Evolutionary conservation across 2,113 vertebrate genomes (phyloP).

Genomic region (Aspiorhynchus laticeps): DNA sequence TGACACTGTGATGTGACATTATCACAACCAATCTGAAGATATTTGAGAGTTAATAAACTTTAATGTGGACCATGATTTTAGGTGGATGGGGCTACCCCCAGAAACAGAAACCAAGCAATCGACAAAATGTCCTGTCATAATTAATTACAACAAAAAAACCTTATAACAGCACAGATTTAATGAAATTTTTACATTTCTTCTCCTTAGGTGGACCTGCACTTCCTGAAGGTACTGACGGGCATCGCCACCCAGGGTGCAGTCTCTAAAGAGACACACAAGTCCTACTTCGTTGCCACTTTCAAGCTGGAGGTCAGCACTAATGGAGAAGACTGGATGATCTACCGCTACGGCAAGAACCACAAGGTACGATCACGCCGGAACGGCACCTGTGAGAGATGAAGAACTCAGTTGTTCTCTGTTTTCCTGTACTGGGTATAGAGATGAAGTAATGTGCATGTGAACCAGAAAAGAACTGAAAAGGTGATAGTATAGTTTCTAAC

Average conservation of each 20-base stretch:
- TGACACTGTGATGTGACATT: not conserved
- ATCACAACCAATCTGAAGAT: not conserved
- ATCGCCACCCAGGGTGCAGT: conserved; percentile 87
- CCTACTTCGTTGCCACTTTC: conserved; percentile 85
- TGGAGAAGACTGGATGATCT: conserved; percentile 91
- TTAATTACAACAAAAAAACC: not conserved
- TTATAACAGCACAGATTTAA: not conserved
- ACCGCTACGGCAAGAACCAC: conserved; percentile 87
- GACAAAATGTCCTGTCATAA: not conserved
- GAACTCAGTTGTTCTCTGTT: not conserved
- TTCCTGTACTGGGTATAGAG: conserved; percentile 27
- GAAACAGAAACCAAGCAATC: not conserved
- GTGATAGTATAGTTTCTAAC: not conserved
- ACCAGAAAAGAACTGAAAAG: not conserved
- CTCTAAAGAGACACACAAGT: conserved; percentile 84
- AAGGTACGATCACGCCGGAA: conserved; percentile 77
- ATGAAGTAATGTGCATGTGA: not conserved
- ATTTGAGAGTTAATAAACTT: not conserved
- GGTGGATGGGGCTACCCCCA: not conserved
- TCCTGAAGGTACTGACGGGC: conserved; percentile 90
- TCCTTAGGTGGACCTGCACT: conserved; percentile 91
- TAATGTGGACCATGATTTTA: not conserved
- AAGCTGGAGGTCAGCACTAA: conserved; percentile 91
- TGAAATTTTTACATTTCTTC: not conserved
- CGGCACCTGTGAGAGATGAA: not conserved